phyloP scores from a whole-genome alignment of 2,888 invertebrate species.

The Marasmarcha lunaedactyla region DNA sequence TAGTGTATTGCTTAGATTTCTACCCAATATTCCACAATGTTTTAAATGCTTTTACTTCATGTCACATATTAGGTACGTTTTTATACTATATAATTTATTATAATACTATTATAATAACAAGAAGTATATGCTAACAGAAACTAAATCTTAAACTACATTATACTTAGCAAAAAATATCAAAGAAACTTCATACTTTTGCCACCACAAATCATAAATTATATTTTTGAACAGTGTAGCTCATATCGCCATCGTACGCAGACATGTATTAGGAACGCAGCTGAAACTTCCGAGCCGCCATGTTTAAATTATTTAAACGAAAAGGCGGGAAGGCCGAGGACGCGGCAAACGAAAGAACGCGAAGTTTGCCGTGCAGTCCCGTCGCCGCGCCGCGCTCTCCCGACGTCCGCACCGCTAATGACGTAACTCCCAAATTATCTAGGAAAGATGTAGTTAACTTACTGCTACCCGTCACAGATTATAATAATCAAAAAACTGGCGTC shows the following conservation, averaged over 20 bases:
- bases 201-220: background rate
- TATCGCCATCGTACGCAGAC: conserved; percentile 30
- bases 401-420: conserved; percentile 37
- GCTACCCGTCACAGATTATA: conserved; percentile 50
- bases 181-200: background rate
- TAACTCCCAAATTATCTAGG: conserved; percentile 30
- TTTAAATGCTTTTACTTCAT: too few species aligned
- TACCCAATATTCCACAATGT: too few species aligned
- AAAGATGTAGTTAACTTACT: conserved; percentile 63
- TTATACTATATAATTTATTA: too few species aligned
- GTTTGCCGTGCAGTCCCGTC: conserved; percentile 26
- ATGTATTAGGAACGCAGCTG: conserved; percentile 28
- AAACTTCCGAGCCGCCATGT: conserved; percentile 39
- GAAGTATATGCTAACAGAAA: too few species aligned
- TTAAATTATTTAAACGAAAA: conserved; percentile 61
- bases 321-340: conserved; percentile 47
- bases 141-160: too few species aligned
- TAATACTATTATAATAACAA: too few species aligned
- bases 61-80: too few species aligned
- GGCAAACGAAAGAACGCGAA: conserved; percentile 26
- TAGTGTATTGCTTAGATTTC: too few species aligned
- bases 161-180: too few species aligned
- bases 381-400: conserved; percentile 34
- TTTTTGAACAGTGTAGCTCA: background rate
- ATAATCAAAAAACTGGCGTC: conserved; percentile 44